Evolutionary conservation across 2,797 vertebrate genomes (phyloP).

Genomic region (Sciaenops ocellatus): DNA sequence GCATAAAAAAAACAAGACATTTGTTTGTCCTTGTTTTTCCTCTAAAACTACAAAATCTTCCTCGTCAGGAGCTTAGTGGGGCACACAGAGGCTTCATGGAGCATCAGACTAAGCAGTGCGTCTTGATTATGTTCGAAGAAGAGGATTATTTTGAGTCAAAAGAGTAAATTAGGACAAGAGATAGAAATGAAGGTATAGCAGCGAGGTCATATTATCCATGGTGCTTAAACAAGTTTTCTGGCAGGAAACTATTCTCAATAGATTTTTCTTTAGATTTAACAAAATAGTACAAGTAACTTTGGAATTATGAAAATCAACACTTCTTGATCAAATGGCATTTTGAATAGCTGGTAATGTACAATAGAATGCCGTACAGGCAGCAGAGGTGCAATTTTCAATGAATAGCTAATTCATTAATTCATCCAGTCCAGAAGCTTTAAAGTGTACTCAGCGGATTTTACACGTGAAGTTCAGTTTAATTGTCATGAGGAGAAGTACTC

Average conservation of each 20-base stretch:
- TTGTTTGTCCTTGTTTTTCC: background rate
- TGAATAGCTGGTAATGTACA: background rate
- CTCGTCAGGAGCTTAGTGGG: conserved; percentile 9
- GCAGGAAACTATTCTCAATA: background rate
- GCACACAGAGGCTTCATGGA: conserved; percentile 11
- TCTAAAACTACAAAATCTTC: conserved; percentile 13
- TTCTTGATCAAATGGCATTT: background rate
- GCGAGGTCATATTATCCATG: background rate
- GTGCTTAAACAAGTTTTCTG: background rate
- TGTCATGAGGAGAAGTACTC: background rate
- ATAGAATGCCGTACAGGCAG: background rate
- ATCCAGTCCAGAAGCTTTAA: background rate
- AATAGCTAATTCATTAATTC: background rate
- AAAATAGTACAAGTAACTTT: background rate
- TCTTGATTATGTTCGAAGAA: conserved; percentile 27
- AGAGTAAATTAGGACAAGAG: conserved; percentile 21
- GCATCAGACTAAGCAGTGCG: conserved; percentile 17
- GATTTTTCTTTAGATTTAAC: background rate
- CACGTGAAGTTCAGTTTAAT: background rate
- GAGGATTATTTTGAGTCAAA: conserved; percentile 20
- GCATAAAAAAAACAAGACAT: background rate
- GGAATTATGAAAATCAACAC: background rate
- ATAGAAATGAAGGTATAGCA: conserved; percentile 19
- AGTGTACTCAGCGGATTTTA: background rate
- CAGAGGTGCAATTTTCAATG: background rate